Evolutionary conservation across 2,888 invertebrate genomes (phyloP), one percentile per base, ranked within the genome.

Genomic region (Pristionchus mayeri): DNA sequence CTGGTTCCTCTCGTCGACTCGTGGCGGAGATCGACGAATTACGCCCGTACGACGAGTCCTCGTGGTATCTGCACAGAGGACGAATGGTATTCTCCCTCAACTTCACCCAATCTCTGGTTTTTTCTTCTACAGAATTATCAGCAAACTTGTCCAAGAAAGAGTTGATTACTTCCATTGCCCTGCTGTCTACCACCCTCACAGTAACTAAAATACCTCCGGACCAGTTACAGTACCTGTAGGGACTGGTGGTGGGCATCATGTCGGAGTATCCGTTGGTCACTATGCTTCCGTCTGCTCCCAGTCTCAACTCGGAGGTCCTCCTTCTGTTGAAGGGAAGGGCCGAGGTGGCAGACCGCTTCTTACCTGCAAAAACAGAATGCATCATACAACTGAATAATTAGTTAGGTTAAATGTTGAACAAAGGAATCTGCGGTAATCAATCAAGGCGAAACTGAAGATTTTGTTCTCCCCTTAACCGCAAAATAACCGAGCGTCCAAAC

Each of bases 281-380:
- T 6, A 88, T 91, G 40, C 87, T 90, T 60, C 91, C 91, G 85
- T 91, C 91, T 3, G 88, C 85, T 30, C 91, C 90, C 80, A 91
- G 78, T 52, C 90, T 84, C 21, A 90, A 87, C 83, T 90, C 90
- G 50, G 88, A 86, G 54, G 91, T 87, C 85, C 88, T 87, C 88
- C 93, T 76, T 87, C 90, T 30, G 30, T 82, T 82, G 48, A 82
- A 63, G 21, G 81, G 63, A 24, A 63, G n/a, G 27, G 27, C 80
- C n/a, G 80, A 37, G 9, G 50, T 79, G 7, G 63, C 27, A 0
- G 44, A 34, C 30, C 48, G 44, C 63, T 82, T 82, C 63, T 63
- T 82, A 2, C 81, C 81, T 82, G 63, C n/a, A 54, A 27, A n/a
- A 6, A 54, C 4, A n/a, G n/a, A n/a, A n/a, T n/a, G n/a, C n/a